These are phyloP conservation scores for Microctonus hyperodae DNA, from an alignment of 2,888 invertebrate species.

Conservation along the genomic window DNA sequence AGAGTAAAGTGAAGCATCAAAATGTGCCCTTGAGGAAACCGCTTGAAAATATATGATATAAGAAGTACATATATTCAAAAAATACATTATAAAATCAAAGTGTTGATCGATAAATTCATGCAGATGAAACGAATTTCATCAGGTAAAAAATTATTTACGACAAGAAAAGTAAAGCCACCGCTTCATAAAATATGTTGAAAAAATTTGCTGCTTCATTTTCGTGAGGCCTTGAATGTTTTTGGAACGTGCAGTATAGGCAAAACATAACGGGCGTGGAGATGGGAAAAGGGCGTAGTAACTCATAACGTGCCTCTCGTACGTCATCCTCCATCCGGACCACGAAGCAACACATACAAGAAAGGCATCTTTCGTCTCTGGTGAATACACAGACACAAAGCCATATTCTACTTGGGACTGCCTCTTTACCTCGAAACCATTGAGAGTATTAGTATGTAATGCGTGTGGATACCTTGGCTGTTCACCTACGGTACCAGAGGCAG, in stretches of 20 bases:
- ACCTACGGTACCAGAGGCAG: conserved; percentile 42
- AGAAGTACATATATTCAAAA: neutral
- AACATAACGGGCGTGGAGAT: conserved; percentile 57
- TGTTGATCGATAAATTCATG: neutral
- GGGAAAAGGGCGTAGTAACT: conserved; percentile 62
- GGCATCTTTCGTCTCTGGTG: conserved; percentile 39
- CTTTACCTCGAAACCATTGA: conserved; percentile 48
- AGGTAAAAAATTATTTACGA: neutral
- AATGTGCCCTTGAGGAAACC: neutral
- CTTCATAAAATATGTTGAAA: neutral
- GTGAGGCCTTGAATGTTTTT: conserved; percentile 53
- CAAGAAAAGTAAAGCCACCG: neutral
- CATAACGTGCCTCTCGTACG: conserved; percentile 60
- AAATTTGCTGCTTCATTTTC: conserved; percentile 30
- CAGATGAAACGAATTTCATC: neutral
- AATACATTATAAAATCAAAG: neutral
- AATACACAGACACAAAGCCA: conserved; percentile 40
- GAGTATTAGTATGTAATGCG: conserved; percentile 41
- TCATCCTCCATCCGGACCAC: conserved; percentile 61
- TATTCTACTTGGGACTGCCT: conserved; percentile 54
- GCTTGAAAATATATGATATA: neutral
- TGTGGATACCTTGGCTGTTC: conserved; percentile 39
- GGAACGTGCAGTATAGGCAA: conserved; percentile 52
- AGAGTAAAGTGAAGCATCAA: neutral
- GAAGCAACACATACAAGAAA: conserved; percentile 55